These are phyloP conservation scores for Furcula furcula DNA, from an alignment of 2,888 invertebrate species.

Conservation along the genomic window DNA sequence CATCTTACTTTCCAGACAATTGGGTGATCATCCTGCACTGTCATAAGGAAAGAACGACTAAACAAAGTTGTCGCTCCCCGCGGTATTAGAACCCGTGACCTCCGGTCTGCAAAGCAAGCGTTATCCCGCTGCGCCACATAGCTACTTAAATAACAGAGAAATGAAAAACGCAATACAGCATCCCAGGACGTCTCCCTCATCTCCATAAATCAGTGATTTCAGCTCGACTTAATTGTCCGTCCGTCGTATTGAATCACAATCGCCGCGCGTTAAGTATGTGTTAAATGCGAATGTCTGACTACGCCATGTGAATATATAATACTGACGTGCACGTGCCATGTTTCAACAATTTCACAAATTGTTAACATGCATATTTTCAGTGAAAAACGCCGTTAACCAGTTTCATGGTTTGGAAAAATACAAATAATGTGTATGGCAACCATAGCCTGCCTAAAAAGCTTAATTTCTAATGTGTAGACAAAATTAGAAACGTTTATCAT, in stretches of 20 bases:
- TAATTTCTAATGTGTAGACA: too few relatives aligned
- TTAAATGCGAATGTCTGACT: constrained; percentile 46
- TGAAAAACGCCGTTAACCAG: not conserved
- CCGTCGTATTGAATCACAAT: constrained; percentile 46
- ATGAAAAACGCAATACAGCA: too few relatives aligned
- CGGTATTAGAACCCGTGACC: too few relatives aligned
- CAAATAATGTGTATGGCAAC: not conserved
- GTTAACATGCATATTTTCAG: not conserved
- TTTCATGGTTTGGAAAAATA: not conserved
- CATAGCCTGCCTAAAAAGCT: too few relatives aligned
- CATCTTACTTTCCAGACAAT: too few relatives aligned
- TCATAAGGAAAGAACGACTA: too few relatives aligned
- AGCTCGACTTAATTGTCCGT: constrained; percentile 29
- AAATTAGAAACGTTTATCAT: too few relatives aligned
- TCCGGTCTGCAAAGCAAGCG: too few relatives aligned
- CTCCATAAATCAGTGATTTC: not conserved
- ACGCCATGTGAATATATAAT: constrained; percentile 38
- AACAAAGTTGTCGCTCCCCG: too few relatives aligned
- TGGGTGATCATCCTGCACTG: too few relatives aligned
- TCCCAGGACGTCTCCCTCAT: not conserved
- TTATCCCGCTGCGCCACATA: too few relatives aligned
- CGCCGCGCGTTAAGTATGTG: constrained; percentile 47
- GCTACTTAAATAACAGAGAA: too few relatives aligned
- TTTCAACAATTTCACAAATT: not conserved
- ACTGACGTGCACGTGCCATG: not conserved